These are phyloP conservation scores for Nothocercus julius DNA, from an alignment of 2,113 vertebrate genomes.

Conservation along the genomic window DNA sequence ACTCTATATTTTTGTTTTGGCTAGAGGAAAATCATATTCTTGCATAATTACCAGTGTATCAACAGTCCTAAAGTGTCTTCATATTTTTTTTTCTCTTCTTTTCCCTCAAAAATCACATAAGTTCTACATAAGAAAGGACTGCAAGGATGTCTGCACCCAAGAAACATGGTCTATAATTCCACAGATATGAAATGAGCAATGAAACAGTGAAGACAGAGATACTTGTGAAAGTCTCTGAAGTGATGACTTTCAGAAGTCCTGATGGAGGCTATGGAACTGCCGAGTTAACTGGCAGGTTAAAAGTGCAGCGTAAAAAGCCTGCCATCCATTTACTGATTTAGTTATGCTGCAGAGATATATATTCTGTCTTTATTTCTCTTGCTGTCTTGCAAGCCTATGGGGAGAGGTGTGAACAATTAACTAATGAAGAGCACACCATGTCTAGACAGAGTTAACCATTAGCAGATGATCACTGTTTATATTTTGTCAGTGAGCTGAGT, in stretches of 20 bases:
- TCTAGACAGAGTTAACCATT: slow-evolving; percentile 62
- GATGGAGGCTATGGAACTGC: background rate
- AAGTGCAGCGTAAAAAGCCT: background rate
- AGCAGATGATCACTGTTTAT: slow-evolving; percentile 34
- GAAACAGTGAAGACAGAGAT: background rate
- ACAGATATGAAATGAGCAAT: background rate
- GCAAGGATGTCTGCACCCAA: background rate
- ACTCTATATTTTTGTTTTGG: background rate
- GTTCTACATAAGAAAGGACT: background rate
- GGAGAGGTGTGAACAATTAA: slow-evolving; percentile 49
- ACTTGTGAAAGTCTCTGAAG: background rate
- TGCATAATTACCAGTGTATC: background rate
- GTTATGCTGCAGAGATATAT: background rate
- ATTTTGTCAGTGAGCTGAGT: background rate
- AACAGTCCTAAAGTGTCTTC: background rate
- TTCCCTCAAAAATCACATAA: background rate
- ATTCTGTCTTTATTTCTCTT: background rate
- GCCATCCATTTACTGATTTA: background rate
- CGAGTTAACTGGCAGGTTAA: background rate
- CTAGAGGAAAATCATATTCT: background rate
- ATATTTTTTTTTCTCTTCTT: background rate
- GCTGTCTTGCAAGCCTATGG: background rate
- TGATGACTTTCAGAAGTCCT: background rate
- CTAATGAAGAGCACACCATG: slow-evolving; percentile 29
- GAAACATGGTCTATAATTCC: background rate